Conservation (phyloP, 2,797 vertebrate genomes). For the Prunella strophiata region DNA sequence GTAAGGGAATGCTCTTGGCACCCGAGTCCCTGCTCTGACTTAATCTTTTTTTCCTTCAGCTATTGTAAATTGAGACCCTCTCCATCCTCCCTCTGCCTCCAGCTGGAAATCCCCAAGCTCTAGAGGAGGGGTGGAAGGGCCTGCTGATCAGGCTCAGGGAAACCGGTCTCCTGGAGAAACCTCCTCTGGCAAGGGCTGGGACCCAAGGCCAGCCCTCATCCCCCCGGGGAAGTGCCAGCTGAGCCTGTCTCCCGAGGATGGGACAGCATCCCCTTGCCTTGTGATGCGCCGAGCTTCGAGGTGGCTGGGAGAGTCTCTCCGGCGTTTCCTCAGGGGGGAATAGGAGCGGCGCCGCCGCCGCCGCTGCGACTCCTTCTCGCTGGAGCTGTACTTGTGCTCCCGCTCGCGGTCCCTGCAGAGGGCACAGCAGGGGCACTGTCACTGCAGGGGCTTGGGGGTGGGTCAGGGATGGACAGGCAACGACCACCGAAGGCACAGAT, state of each 20-base stretch:
- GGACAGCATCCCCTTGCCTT: slow-evolving; percentile 76
- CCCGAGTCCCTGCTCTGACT: background rate
- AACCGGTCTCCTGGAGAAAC: background rate
- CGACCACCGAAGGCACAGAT: background rate
- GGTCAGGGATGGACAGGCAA: background rate
- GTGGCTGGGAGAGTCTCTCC: slow-evolving; percentile 97
- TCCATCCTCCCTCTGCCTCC: background rate
- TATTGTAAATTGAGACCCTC: background rate
- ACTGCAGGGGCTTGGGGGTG: background rate
- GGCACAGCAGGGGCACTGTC: background rate
- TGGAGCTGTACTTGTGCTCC: slow-evolving; percentile 78
- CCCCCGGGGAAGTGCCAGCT: background rate
- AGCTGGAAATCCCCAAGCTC: background rate
- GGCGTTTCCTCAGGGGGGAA: slow-evolving; percentile 92
- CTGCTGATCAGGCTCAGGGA: background rate
- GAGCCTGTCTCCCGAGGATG: background rate
- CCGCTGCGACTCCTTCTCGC: slow-evolving; percentile 78
- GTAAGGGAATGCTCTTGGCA: background rate
- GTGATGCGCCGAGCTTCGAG: slow-evolving; percentile 96
- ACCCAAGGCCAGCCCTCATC: background rate
- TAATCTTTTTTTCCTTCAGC: background rate
- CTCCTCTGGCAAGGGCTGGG: background rate
- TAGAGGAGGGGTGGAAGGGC: background rate
- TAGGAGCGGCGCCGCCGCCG: slow-evolving; percentile 83
- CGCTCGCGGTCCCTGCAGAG: slow-evolving; percentile 74